Conservation (phyloP, 2,113 vertebrate genomes). For the Odocoileus hemionus region DNA sequence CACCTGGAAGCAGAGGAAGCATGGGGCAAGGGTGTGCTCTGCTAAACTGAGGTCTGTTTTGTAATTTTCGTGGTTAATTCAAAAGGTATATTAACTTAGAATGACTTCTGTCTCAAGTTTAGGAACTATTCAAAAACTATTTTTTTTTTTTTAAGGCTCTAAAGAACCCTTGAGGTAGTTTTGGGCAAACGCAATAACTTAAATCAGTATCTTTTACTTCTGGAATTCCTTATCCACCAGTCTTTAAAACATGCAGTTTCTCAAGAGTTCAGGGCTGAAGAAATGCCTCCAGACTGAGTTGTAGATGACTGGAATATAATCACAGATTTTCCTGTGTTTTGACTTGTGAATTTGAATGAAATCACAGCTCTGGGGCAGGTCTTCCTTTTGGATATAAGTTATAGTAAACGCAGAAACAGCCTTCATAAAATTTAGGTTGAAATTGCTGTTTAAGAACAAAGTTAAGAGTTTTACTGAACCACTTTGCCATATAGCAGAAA, state of each 20-base stretch:
- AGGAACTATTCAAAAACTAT: background rate
- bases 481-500: background rate
- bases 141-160: background rate
- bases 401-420: background rate
- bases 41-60: background rate
- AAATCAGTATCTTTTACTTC: background rate
- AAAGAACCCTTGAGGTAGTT: background rate
- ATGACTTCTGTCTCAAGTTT: background rate
- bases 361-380: background rate
- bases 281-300: fast-evolving
- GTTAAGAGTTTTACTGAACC: background rate
- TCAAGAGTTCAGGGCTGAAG: background rate
- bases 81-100: background rate
- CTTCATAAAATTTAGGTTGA: background rate
- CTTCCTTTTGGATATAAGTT: background rate
- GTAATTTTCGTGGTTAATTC: background rate
- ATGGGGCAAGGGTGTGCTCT: background rate
- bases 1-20: background rate
- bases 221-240: background rate
- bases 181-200: background rate
- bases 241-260: background rate
- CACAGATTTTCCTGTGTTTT: background rate
- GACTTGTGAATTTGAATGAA: background rate
- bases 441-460: background rate
- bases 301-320: background rate